phyloP scores from a whole-genome alignment of 1,140 invertebrate genomes.

The Steinernema khuongi region DNA sequence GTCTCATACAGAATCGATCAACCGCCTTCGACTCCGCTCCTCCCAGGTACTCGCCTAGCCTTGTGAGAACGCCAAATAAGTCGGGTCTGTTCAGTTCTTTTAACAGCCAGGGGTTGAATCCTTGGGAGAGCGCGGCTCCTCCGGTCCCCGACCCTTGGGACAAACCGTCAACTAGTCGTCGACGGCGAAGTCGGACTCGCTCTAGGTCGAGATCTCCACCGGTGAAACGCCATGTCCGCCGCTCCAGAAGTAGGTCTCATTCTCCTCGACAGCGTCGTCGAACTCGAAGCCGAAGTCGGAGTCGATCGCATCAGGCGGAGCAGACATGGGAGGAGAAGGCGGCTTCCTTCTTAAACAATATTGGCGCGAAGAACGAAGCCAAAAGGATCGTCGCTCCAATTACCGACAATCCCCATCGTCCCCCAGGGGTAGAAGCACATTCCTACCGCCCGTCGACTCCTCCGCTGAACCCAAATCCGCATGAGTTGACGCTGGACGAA shows the following conservation, averaged over 20 bases:
- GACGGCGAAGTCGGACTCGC: neutral
- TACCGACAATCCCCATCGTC: neutral
- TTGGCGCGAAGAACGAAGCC: neutral
- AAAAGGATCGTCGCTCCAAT: neutral
- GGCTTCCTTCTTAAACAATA: neutral
- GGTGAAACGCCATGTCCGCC: no score
- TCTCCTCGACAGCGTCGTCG: neutral
- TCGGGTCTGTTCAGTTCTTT: no score
- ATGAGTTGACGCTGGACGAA: no score
- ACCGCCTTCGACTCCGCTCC: neutral
- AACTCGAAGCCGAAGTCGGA: neutral
- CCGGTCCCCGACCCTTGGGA: no score
- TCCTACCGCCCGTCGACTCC: no score
- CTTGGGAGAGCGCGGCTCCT: no score
- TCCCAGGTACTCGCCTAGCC: no score
- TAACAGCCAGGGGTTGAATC: no score
- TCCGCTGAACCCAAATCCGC: no score
- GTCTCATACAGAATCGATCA: neutral
- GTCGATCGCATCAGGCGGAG: neutral
- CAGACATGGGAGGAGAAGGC: slow-evolving; percentile 5
- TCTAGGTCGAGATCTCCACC: no score
- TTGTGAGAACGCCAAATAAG: no score
- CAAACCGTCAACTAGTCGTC: no score
- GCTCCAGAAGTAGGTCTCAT: neutral
- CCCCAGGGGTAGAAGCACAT: neutral